Conservation (phyloP, 2,888 invertebrate species). For the Allophyes oxyacanthae region DNA sequence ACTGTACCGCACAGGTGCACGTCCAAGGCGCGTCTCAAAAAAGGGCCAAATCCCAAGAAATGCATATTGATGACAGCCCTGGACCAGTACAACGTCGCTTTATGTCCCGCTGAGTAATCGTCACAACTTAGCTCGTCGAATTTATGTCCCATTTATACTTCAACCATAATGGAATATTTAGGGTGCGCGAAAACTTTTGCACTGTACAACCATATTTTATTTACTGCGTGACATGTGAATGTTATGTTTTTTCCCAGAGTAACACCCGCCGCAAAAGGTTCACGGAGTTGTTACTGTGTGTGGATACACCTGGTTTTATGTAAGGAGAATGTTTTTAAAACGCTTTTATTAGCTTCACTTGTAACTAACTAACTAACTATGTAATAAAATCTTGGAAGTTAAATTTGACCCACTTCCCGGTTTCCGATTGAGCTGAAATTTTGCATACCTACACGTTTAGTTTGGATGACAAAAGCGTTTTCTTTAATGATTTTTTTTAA, state of each 20-base stretch:
- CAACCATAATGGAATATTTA: slow-evolving; percentile 80
- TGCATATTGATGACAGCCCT: slow-evolving; percentile 57
- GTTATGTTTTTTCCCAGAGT: slow-evolving; percentile 51
- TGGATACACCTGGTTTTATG: slow-evolving; percentile 32
- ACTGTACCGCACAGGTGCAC: slow-evolving; percentile 6
- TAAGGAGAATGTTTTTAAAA: neutral
- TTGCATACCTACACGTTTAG: too few species aligned
- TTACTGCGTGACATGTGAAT: slow-evolving; percentile 75
- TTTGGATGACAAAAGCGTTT: too few species aligned
- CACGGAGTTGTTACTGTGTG: slow-evolving; percentile 17
- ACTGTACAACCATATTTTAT: slow-evolving; percentile 72
- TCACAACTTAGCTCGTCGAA: slow-evolving; percentile 75
- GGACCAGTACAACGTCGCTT: slow-evolving; percentile 66
- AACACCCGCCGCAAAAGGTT: slow-evolving; percentile 27
- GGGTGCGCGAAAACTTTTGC: slow-evolving; percentile 76
- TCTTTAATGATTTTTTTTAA: too few species aligned
- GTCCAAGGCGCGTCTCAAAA: slow-evolving; percentile 34
- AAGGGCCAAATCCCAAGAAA: slow-evolving; percentile 51
- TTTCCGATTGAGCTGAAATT: too few species aligned
- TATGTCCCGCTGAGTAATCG: slow-evolving; percentile 79
- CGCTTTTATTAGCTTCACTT: too few species aligned
- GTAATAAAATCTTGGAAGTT: too few species aligned
- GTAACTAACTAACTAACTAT: too few species aligned
- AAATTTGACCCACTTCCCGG: too few species aligned
- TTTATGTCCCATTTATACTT: slow-evolving; percentile 75